Evolutionary conservation across 2,797 vertebrate species (phyloP), one percentile per base, ranked within the genome.

Genomic region (Myotis planiceps): DNA sequence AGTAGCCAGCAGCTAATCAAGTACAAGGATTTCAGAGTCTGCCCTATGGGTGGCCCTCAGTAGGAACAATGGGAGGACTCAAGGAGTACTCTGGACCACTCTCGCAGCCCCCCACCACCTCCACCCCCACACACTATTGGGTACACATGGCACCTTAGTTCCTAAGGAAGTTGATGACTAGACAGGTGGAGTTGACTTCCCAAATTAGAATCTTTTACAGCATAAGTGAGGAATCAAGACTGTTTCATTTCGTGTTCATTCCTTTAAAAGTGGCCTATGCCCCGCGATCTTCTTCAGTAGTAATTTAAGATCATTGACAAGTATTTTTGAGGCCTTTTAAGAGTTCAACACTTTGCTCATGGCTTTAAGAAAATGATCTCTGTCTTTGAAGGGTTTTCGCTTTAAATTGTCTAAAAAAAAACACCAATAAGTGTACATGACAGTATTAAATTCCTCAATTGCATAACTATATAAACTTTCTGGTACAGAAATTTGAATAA

Each of bases 401-500:
- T 79, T 93, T 42, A 75, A 55, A 32, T 78, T 69, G 13, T 93
- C 80, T 87, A 80, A 84, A 93, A 84, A 93, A 75, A 83, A 65
- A 95, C n/a, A 92, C 76, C 23, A 92, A 66, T 34, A 68, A 79
- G 34, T 13, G 1, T 34, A 27, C 29, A 18, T 45, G 42, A 58
- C 10, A 88, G 9, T n/a, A 42, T 78, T 37, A 37, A 39, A 39
- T 78, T 75, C 42, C 37, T 86, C 37, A 39, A 1, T 68, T 91
- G 18, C 10, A 21, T 47, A 92, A 55, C 51, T 66, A 79, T 16
- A 37, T 29, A 88, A 27, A 69, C 21, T 90, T 89, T 66, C 65
- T 78, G 15, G 51, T 81, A 25, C 23, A 74, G 74, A 85, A 75
- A 66, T 16, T 68, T 80, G 75, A 82, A 84, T 63, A 4, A 15